A percentile compares a stretch with the other conserved stretches of the same genome.
phyloP scores from a whole-genome alignment of 2,113 vertebrate species.

The Haemorhous mexicanus region DNA sequence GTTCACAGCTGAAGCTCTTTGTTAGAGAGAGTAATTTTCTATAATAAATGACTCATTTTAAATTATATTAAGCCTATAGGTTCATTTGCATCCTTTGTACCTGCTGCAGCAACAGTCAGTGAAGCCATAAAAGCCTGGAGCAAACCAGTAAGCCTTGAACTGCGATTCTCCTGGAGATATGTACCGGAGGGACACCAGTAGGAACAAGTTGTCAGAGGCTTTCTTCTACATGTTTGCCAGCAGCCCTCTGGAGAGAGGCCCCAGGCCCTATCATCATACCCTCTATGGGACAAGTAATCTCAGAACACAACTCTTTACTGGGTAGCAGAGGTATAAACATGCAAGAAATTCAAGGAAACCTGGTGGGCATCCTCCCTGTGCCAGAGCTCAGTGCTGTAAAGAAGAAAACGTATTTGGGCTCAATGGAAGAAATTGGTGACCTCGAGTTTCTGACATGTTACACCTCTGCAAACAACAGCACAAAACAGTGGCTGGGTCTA shows the following conservation, averaged over 20 bases:
- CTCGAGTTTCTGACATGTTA: neutral
- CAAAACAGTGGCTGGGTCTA: neutral
- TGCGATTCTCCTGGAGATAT: neutral
- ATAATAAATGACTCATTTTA: constrained; percentile 24
- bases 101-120: neutral
- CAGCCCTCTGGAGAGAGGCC: neutral
- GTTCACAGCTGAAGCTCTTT: constrained; percentile 39
- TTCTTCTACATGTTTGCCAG: neutral
- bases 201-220: neutral
- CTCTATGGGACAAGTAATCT: neutral
- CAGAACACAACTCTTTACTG: neutral
- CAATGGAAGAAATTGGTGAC: neutral
- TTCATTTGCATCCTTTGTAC: neutral
- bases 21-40: constrained; percentile 18
- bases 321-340: neutral
- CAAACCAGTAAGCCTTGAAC: neutral
- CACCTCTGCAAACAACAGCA: neutral
- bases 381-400: neutral
- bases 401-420: neutral
- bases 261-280: neutral
- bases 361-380: neutral
- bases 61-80: constrained; percentile 20
- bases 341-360: neutral
- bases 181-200: neutral
- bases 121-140: constrained; percentile 4